Conservation (phyloP, 2,113 vertebrate genomes). For the Elaphurus davidianus region DNA sequence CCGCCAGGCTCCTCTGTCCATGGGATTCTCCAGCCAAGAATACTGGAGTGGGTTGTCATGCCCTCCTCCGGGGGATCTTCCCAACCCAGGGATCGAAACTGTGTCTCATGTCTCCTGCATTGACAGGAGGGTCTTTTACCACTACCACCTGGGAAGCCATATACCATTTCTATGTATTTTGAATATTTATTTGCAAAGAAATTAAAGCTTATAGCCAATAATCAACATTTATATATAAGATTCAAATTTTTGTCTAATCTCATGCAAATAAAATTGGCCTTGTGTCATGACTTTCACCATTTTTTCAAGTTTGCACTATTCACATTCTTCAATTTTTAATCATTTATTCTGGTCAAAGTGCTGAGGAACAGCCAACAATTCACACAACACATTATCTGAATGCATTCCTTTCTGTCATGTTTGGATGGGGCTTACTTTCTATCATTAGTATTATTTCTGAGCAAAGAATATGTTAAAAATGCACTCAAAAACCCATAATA, state of each 20-base stretch:
- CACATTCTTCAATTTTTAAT: not conserved
- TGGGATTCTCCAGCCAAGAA: not conserved
- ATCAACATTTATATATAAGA: not conserved
- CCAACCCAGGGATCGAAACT: not conserved
- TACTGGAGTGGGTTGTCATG: not conserved
- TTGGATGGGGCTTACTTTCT: not conserved
- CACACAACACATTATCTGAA: not conserved
- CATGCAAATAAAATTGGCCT: not conserved
- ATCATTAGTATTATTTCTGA: not conserved
- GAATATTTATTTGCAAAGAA: not conserved
- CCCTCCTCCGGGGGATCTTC: not conserved
- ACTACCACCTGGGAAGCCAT: not conserved
- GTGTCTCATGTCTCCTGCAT: not conserved
- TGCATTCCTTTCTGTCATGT: accelerated
- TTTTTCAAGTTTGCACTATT: not conserved
- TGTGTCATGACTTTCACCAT: not conserved
- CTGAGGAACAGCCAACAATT: not conserved
- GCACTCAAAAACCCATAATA: not conserved
- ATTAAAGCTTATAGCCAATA: not conserved
- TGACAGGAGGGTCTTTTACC: not conserved
- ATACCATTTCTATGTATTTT: accelerated
- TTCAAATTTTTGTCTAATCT: no score
- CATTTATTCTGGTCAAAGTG: not conserved
- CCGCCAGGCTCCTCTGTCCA: not conserved
- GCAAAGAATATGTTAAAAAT: not conserved